Percentiles rank a stretch among this genome's conserved stretches.
Evolutionary conservation across 2,113 vertebrate genomes (phyloP).

Genomic region (Polyodon spathula): DNA sequence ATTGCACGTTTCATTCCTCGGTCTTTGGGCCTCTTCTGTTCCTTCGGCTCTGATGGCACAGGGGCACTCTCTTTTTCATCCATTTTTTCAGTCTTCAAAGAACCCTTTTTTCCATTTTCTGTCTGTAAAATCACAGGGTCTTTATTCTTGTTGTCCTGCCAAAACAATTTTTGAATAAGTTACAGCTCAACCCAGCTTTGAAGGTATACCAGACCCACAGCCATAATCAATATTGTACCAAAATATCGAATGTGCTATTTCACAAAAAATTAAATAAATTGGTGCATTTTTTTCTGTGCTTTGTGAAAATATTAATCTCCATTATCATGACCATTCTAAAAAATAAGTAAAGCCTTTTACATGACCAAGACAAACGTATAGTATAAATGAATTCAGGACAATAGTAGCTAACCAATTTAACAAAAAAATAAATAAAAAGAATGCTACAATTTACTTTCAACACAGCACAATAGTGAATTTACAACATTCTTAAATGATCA

Average conservation of each 20-base stretch:
- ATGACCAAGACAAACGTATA: no score
- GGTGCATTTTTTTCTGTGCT: no score
- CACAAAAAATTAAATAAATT: no score
- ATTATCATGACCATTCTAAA: no score
- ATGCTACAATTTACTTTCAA: no score
- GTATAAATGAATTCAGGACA: background rate
- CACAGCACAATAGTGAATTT: no score
- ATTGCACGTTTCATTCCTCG: conserved; percentile 66
- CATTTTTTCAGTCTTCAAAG: conserved; percentile 19
- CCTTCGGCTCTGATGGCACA: conserved; percentile 32
- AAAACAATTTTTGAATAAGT: conserved; percentile 8
- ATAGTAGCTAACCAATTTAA: background rate
- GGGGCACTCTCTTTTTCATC: conserved; percentile 23
- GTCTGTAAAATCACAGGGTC: conserved; percentile 43
- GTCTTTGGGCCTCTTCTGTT: conserved; percentile 55
- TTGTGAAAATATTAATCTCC: no score
- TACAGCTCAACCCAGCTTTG: no score
- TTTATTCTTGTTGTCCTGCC: conserved; percentile 73
- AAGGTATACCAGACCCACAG: no score
- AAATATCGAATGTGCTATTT: no score
- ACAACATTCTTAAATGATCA: background rate
- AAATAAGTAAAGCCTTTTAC: no score
- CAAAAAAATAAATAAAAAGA: background rate
- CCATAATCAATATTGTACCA: conserved; percentile 1
- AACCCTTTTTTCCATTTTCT: conserved; percentile 59